These are phyloP conservation scores for Rhadinocentrus ornatus DNA, from an alignment of 2,797 vertebrate genomes.

Conservation along the genomic window DNA sequence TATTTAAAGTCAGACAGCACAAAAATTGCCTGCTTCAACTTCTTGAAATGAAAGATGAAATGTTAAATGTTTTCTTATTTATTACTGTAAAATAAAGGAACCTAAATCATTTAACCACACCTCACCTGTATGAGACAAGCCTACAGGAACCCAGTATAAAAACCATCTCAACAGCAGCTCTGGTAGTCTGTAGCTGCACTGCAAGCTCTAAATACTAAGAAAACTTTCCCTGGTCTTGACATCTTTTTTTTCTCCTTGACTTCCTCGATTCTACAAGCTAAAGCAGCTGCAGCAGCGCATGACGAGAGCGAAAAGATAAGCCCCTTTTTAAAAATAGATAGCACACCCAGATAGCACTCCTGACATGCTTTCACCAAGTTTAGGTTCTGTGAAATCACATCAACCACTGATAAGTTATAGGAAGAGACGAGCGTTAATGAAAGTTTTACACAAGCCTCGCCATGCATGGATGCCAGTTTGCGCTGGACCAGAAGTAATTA, in stretches of 20 bases:
- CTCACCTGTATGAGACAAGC: background rate
- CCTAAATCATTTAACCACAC: background rate
- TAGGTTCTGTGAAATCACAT: conserved; percentile 47
- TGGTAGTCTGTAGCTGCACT: conserved; percentile 8
- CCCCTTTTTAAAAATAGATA: conserved; percentile 61
- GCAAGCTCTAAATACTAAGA: conserved; percentile 17
- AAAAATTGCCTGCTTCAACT: background rate
- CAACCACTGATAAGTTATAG: conserved; percentile 37
- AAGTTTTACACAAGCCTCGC: conserved; percentile 22
- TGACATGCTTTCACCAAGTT: conserved; percentile 51
- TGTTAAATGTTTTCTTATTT: background rate
- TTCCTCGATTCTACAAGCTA: conserved; percentile 31
- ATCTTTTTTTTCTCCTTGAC: conserved; percentile 24
- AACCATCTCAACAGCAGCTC: conserved; percentile 8
- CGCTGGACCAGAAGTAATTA: conserved; percentile 17
- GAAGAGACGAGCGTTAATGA: conserved; percentile 19
- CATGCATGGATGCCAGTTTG: conserved; percentile 19
- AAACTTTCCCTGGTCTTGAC: conserved; percentile 22
- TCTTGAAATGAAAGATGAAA: background rate
- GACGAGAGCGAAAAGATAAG: conserved; percentile 41
- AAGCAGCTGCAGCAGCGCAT: conserved; percentile 20
- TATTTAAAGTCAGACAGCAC: background rate
- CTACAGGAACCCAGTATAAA: conserved; percentile 26
- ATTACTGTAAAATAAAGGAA: background rate
- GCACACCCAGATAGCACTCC: conserved; percentile 35